phyloP scores from a whole-genome alignment of 2,113 vertebrate species.

The Hassar affinis region DNA sequence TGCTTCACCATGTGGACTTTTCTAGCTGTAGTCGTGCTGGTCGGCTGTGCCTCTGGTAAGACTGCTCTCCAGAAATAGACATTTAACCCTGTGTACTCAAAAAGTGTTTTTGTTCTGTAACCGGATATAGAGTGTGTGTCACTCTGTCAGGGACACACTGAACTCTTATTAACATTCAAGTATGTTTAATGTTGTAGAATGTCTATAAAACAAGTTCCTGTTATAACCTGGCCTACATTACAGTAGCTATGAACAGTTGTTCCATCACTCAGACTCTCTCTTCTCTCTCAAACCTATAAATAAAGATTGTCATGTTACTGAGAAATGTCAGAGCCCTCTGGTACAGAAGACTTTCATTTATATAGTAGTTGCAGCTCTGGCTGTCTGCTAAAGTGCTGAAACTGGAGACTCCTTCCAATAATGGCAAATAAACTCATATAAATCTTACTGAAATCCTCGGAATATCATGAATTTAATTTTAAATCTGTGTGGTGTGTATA shows the following conservation, averaged over 20 bases:
- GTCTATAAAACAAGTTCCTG: too few species aligned
- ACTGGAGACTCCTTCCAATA: background rate
- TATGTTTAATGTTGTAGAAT: too few species aligned
- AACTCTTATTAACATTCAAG: too few species aligned
- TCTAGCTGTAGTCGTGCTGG: slow-evolving; percentile 42
- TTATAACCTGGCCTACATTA: too few species aligned
- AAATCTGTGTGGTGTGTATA: background rate
- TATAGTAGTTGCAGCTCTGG: background rate
- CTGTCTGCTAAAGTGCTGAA: background rate
- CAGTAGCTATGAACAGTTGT: too few species aligned
- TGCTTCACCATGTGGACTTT: slow-evolving; percentile 50
- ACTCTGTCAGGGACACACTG: too few species aligned
- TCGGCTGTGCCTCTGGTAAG: slow-evolving; percentile 49
- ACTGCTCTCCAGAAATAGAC: background rate
- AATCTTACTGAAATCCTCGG: background rate
- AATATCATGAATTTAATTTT: background rate
- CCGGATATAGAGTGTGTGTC: too few species aligned
- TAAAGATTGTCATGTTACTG: background rate
- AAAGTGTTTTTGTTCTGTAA: background rate
- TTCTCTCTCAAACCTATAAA: background rate
- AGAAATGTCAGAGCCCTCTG: background rate
- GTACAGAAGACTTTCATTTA: background rate
- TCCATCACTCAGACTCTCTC: too few species aligned
- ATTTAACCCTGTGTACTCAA: background rate
- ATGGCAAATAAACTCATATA: too few species aligned